Evolutionary conservation across 2,888 invertebrate genomes (phyloP), one percentile per base, ranked within the genome.

Genomic region (Embidobia sp.): DNA sequence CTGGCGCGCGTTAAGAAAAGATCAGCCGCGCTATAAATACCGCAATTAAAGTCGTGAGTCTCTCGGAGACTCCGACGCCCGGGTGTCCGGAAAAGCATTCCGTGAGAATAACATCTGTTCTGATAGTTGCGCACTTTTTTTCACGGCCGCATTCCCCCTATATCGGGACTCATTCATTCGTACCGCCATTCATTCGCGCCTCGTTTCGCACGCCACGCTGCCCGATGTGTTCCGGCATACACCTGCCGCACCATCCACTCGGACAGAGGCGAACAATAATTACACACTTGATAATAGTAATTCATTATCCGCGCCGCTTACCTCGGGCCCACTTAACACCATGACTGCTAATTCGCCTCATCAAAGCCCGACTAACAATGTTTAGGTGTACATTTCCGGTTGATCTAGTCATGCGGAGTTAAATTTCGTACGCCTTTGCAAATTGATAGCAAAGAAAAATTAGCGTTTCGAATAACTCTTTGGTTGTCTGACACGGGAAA

Each of bases 151-250:
- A 64, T 66, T 67, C 67, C 75, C 73, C 61, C 66, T 55, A 33
- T 55, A 75, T 57, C 53, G 35, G 42, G 49, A 19, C 44, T 46
- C 74, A 55, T 73, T 69, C 75, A 61, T 63, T 69, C 67, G 59
- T 55, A 33, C 57, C 42, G 72, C 74, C 78, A 75, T 72, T 80
- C 69, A 75, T 72, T 76, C 77, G 77, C 74, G 55, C 76, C 74
- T 72, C 67, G 77, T 76, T 80, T 80, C 79, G 78, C 80, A 78
- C 80, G 80, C 74, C 80, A 76, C 37, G 27, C 44, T 11, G 51
- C 3, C 35, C 31, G 61, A 51, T 74, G 16, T 29, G 37, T 55
- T 63, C 19, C 53, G 18, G 16, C 66, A 59, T 66, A 59, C 74
- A 74, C 66, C 74, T 74, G 74, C 61, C 61, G 51, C 11, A 63